phyloP scores from a whole-genome alignment of 2,888 invertebrate genomes.

The Dione juno region DNA sequence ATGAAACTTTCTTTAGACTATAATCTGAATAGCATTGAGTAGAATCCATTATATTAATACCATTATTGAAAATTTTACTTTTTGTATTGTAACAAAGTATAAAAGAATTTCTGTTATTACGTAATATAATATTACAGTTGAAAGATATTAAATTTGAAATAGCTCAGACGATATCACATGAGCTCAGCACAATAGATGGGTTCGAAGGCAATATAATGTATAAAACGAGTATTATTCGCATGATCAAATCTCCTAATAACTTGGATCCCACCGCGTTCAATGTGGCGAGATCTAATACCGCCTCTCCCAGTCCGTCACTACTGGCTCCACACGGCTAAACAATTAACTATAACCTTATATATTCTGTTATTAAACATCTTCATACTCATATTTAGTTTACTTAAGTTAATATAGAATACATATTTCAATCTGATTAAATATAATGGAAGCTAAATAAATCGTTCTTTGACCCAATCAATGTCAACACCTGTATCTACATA shows the following conservation, averaged over 20 bases:
- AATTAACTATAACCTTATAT: slow-evolving; percentile 48
- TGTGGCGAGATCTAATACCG: slow-evolving; percentile 76
- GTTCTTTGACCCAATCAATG: neutral
- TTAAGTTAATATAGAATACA: neutral
- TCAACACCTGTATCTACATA: neutral
- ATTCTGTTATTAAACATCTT: slow-evolving; percentile 47
- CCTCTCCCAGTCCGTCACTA: slow-evolving; percentile 63
- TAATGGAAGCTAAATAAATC: neutral
- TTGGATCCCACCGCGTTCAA: slow-evolving; percentile 79
- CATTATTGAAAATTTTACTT: slow-evolving; percentile 3
- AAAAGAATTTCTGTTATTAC: slow-evolving; percentile 31
- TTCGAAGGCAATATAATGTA: slow-evolving; percentile 75
- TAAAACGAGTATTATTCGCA: slow-evolving; percentile 79
- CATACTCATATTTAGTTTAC: slow-evolving; percentile 26
- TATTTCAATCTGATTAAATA: neutral
- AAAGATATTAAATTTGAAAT: slow-evolving; percentile 57
- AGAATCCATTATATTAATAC: neutral
- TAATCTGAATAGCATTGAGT: neutral
- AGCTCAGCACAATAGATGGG: slow-evolving; percentile 60
- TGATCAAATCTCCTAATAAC: slow-evolving; percentile 82
- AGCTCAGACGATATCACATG: slow-evolving; percentile 64
- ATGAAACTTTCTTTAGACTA: neutral
- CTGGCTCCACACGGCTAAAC: slow-evolving; percentile 60
- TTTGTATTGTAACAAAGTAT: slow-evolving; percentile 23
- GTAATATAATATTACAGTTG: slow-evolving; percentile 38